Conservation (phyloP, 92 coral and sea anemone genomes). For the Bergia puertoricense region DNA sequence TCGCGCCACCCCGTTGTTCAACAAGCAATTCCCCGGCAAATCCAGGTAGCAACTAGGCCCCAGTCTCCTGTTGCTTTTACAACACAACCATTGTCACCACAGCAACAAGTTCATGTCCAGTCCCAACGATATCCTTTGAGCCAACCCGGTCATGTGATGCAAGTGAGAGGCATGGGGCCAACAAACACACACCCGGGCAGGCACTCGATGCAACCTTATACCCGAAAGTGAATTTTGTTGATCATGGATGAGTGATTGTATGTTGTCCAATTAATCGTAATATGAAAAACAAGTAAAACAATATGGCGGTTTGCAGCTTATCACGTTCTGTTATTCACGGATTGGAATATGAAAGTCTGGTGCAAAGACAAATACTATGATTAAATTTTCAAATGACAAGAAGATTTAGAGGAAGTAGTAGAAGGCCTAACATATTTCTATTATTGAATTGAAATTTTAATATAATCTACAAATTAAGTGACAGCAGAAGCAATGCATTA, state of each 20-base stretch:
- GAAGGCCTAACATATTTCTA: no score
- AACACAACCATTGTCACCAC: conserved; percentile 39
- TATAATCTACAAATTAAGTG: no score
- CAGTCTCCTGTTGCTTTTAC: conserved; percentile 70
- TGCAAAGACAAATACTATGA: no score
- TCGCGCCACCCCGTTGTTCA: conserved; percentile 73
- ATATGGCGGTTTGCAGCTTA: no score
- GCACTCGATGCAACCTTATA: conserved; percentile 39
- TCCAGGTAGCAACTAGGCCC: conserved; percentile 59
- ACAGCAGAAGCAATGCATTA: no score
- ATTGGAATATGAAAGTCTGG: no score
- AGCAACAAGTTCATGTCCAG: conserved; percentile 32
- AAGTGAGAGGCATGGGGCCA: conserved; percentile 36
- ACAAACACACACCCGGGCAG: conserved; percentile 28
- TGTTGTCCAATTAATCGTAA: no score
- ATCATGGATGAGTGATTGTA: neutral
- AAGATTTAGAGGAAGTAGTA: no score
- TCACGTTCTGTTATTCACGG: no score
- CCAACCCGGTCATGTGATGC: conserved; percentile 35
- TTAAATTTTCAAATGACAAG: no score
- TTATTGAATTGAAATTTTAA: no score
- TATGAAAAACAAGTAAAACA: no score
- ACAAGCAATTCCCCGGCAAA: conserved; percentile 72
- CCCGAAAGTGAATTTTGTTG: conserved; percentile 10
- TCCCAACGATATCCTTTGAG: conserved; percentile 26